Evolutionary conservation across 2,888 invertebrate genomes (phyloP), one percentile per base, ranked within the genome.

Genomic region (Dasypogon diadema): DNA sequence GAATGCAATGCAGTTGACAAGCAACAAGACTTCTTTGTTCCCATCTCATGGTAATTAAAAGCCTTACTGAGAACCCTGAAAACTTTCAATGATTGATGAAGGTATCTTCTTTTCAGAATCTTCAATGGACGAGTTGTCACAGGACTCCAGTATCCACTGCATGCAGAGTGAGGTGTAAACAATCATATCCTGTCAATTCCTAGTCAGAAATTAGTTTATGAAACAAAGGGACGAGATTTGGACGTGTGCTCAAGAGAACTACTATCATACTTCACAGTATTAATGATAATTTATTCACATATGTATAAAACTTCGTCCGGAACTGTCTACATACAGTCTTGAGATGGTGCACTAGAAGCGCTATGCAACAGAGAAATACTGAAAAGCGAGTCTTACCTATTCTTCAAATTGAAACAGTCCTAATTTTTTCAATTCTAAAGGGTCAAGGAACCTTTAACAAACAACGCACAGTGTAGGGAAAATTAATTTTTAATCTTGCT

Each of bases 81-180:
- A 73, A 55, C 73, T 73, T 76, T 77, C 30, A 77, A 75, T 56
- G 76, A 76, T 76, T 72, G 70, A 74, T 60, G 70, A 77, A 78
- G 78, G 78, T 63, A 68, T 78, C 18, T 78, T 75, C 56, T 86
- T 89, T 87, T 85, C 89, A 90, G 94, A 94, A 86, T 93, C 93
- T 78, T 93, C 94, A 72, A 89, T 94, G 89, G 94, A 95, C 87
- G 94, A 95, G 83, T 87, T 94, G 51, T 94, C 94, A 1, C 94
- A 94, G 85, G 94, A 95, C 82, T 94, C 94, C n/a, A 91, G 93
- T 79, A 91, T 94, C 84, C 92, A 93, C 83, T 93, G 93, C 86
- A 93, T 93, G 93, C 92, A 93, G 86, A 92, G 92, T 82, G 93
- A 93, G 87, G 93, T 93, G 82, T 91, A 87, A 87, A 18, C n/a